Conservation (phyloP, 92 coral and sea anemone genomes). For the Micromussa lordhowensis region DNA sequence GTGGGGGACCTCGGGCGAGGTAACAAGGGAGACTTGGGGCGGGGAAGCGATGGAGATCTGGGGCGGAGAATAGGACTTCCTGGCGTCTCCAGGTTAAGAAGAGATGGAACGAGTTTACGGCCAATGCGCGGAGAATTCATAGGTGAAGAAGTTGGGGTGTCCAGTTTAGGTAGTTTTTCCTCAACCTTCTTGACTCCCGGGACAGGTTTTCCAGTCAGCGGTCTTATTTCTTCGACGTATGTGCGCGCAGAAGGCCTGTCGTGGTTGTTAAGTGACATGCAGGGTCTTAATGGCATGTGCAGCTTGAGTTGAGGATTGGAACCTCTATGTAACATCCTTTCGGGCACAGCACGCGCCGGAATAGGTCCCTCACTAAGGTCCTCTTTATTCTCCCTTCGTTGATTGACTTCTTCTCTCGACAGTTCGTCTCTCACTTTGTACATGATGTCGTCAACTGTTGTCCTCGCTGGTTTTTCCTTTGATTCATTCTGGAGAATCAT, state of each 20-base stretch:
- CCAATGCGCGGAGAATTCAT: constrained; percentile 35
- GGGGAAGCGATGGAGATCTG: constrained; percentile 33
- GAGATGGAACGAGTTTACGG: constrained; percentile 34
- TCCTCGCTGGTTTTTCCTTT: constrained; percentile 46
- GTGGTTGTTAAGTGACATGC: constrained; percentile 11
- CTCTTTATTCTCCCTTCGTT: neutral
- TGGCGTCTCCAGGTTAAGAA: constrained; percentile 24
- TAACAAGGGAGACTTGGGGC: constrained; percentile 18
- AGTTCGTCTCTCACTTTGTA: neutral
- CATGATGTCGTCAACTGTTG: constrained; percentile 6
- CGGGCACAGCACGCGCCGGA: neutral
- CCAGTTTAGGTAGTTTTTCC: constrained; percentile 14
- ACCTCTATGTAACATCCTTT: neutral
- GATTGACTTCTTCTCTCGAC: neutral
- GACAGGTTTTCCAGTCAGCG: neutral
- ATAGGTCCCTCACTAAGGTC: neutral
- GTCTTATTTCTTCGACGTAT: constrained; percentile 17
- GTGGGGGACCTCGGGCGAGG: constrained; percentile 22
- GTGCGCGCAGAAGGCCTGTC: neutral
- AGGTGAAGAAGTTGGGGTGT: constrained; percentile 23
- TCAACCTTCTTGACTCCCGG: constrained; percentile 9
- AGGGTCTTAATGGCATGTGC: constrained; percentile 29
- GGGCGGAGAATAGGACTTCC: constrained; percentile 32
- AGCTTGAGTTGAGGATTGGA: neutral
- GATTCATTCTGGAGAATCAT: neutral